Base-by-base conservation (phyloP, 2,113 vertebrate genomes). In the Ictalurus furcatus region DNA sequence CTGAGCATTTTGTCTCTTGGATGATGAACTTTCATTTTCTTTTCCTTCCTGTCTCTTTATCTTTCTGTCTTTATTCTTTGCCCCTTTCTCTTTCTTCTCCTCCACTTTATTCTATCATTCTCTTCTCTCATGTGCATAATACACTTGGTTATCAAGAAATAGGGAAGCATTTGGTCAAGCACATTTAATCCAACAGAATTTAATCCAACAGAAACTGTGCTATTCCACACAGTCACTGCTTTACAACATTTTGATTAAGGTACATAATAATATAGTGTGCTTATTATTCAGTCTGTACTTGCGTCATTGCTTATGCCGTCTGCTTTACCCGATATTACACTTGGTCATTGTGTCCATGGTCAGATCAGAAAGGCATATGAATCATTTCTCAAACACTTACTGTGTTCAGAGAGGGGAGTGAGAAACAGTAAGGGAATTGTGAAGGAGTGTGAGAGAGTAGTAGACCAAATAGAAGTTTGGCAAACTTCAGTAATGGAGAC, bases 331-430 rank as follows among this genome's bases (percentile, higher is more conserved):
- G 17, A 88, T 65, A 88, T 85, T 59, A 65, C 63, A 85, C 67
- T 88, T 54, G 86, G 37, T 85, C 89, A 86, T 79, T 56, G 84
- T 88, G 90, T 90, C 89, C 92, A 74, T 80, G 89, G 92, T 73
- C 59, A 88, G 87, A 88, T 93, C 90, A 86, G 85, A 88, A 90
- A 25, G 54, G 61, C 69, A 85, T 80, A 88, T 94, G 92, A 94
- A 86, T 94, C 93, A 94, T 90, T 90, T 73, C 69, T 87, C 56
- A 61, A 69, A 88, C 92, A 92, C 92, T 92, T 94, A 93, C 93
- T 93, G 93, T 93, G 91, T 84, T 86, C 89, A 88, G 73, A 88
- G 81, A 63, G 19, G 25, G 25, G 80, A 74, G 17, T 9, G 3
- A 85, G n/a, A 84, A 28, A 89, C 63, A 91, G 85, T 63, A 48